Evolutionary conservation across 1,140 invertebrate species (phyloP).

Genomic region (Ptiloglossa arizonensis): DNA sequence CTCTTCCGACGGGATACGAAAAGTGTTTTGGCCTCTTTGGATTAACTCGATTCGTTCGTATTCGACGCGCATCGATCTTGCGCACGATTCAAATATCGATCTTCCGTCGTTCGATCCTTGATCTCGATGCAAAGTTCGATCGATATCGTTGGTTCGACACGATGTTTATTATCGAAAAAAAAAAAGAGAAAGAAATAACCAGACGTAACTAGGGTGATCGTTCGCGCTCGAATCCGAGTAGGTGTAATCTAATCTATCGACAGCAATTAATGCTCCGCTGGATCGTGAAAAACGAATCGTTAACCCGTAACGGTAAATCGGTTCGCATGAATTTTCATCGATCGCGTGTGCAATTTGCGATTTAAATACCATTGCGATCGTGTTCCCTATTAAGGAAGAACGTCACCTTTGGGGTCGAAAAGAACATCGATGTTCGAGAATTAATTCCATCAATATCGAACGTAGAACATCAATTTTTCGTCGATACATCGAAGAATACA

Average conservation of each 20-base stretch:
- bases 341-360: not conserved
- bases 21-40: conserved; percentile 3
- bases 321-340: conserved; percentile 36
- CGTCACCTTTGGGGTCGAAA: too few relatives aligned
- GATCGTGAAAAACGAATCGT: conserved; percentile 16
- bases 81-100: not conserved
- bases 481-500: too few relatives aligned
- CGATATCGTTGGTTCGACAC: not conserved
- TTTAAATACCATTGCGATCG: conserved; percentile 21
- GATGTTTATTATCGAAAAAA: not conserved
- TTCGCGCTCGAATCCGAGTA: conserved; percentile 16
- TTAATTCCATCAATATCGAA: too few relatives aligned
- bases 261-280: conserved; percentile 27
- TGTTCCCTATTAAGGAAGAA: conserved; percentile 14
- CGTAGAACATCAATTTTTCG: too few relatives aligned
- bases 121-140: too few relatives aligned
- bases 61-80: not conserved
- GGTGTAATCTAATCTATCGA: conserved; percentile 6
- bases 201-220: not conserved
- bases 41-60: not conserved
- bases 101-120: too few relatives aligned
- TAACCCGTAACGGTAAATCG: conserved; percentile 23
- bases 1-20: conserved; percentile 26
- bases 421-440: too few relatives aligned
- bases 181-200: not conserved